Conservation (phyloP, 2,797 vertebrate genomes). For the Melopsittacus undulatus region DNA sequence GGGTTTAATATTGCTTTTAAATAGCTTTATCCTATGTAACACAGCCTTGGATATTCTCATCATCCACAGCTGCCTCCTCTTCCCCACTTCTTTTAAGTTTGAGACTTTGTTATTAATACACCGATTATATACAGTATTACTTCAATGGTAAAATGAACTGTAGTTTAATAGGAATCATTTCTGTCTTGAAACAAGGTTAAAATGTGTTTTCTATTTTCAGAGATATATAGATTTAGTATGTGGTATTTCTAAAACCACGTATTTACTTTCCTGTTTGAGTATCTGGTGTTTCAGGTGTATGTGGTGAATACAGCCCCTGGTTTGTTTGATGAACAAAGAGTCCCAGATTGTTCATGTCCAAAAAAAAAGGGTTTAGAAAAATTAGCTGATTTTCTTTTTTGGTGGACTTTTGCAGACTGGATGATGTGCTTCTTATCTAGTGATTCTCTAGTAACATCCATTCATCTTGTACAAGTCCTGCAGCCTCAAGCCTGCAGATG, state of each 20-base stretch:
- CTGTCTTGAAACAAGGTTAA: neutral
- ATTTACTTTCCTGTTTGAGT: neutral
- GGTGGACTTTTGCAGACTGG: neutral
- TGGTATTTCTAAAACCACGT: neutral
- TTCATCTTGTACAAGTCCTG: slow-evolving; percentile 17
- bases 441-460: slow-evolving; percentile 18
- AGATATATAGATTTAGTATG: neutral
- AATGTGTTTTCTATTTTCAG: neutral
- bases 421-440: slow-evolving; percentile 40
- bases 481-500: slow-evolving; percentile 23
- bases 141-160: neutral
- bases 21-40: neutral
- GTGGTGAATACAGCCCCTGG: neutral
- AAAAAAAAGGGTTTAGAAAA: neutral
- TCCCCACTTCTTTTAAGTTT: neutral
- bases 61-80: neutral
- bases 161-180: neutral
- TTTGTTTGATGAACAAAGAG: neutral
- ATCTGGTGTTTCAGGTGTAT: neutral
- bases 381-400: slow-evolving; percentile 5
- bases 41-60: neutral
- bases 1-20: neutral
- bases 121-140: neutral
- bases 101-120: neutral
- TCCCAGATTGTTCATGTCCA: neutral